Percentiles rank a stretch among this genome's conserved stretches.
phyloP scores from a whole-genome alignment of 2,113 vertebrate genomes.

The Megaceryle torquata region DNA sequence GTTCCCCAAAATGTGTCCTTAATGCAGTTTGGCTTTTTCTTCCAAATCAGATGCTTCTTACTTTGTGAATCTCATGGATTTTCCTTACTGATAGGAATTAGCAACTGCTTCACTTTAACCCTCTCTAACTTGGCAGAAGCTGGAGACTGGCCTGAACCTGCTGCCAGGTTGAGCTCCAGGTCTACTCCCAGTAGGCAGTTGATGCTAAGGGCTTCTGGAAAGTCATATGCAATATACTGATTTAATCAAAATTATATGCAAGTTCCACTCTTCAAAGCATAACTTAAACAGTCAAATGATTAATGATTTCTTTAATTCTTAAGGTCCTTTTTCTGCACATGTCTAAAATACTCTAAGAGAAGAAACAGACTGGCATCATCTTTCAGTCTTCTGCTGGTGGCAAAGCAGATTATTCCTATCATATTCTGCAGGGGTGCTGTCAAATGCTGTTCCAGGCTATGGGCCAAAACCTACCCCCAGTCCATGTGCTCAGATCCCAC shows the following conservation, averaged over 20 bases:
- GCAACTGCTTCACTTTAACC: not conserved
- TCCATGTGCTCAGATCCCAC: conserved; percentile 46
- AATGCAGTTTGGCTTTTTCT: not conserved
- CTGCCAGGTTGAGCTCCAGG: not conserved
- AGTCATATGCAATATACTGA: not conserved
- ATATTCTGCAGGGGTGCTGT: conserved; percentile 49
- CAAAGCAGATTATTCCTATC: conserved; percentile 43
- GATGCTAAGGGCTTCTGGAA: not conserved
- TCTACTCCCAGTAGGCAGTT: not conserved
- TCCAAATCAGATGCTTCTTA: not conserved
- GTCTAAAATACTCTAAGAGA: not conserved
- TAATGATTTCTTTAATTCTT: not conserved
- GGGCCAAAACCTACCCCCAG: conserved; percentile 58
- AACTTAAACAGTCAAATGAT: not conserved
- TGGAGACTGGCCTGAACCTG: not conserved
- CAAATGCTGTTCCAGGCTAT: conserved; percentile 53
- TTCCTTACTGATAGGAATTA: not conserved
- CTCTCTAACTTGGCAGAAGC: not conserved
- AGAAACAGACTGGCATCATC: not conserved
- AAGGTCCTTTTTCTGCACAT: not conserved
- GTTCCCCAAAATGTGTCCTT: not conserved
- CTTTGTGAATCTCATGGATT: not conserved
- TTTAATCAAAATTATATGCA: not conserved
- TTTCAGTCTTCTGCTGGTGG: not conserved
- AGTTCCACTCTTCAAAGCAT: not conserved